Conservation (phyloP, 2,113 vertebrate species). For the Hemibagrus wyckioides region DNA sequence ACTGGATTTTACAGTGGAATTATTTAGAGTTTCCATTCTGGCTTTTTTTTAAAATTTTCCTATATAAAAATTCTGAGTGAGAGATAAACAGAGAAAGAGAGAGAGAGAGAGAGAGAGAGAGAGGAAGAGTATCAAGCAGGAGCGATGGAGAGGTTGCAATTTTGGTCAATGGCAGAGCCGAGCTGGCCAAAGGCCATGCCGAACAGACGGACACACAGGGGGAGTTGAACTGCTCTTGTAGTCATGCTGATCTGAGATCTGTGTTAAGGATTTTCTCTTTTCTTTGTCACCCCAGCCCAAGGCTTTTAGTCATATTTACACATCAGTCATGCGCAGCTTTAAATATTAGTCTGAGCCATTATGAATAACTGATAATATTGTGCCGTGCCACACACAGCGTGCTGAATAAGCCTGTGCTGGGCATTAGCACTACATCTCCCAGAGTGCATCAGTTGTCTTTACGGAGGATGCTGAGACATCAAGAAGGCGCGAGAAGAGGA, state of each 20-base stretch:
- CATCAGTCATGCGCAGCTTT: not conserved
- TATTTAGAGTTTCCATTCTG: not conserved
- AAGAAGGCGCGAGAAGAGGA: conserved; percentile 21
- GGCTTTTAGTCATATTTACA: conserved; percentile 6
- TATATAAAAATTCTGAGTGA: not conserved
- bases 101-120: not conserved
- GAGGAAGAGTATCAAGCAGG: not conserved
- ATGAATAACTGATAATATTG: not conserved
- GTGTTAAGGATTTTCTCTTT: conserved; percentile 29
- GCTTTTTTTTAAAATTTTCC: not conserved
- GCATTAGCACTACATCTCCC: conserved; percentile 48
- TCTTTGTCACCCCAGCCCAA: not conserved
- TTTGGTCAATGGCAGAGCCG: conserved; percentile 36
- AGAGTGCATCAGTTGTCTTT: conserved; percentile 30
- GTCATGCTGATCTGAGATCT: conserved; percentile 39
- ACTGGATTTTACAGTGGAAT: too few relatives aligned
- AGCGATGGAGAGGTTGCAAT: conserved; percentile 23
- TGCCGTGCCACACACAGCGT: not conserved
- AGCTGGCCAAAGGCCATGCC: conserved; percentile 45
- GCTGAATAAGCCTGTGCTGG: not conserved
- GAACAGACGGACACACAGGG: conserved; percentile 46
- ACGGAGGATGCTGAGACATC: conserved; percentile 42
- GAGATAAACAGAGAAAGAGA: not conserved
- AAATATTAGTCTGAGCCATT: not conserved
- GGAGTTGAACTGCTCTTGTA: conserved; percentile 34